Percentiles rank a stretch among this genome's conserved stretches.
Conservation (phyloP, 2,888 invertebrate species). For the Lordiphosa andalusiaca region DNA sequence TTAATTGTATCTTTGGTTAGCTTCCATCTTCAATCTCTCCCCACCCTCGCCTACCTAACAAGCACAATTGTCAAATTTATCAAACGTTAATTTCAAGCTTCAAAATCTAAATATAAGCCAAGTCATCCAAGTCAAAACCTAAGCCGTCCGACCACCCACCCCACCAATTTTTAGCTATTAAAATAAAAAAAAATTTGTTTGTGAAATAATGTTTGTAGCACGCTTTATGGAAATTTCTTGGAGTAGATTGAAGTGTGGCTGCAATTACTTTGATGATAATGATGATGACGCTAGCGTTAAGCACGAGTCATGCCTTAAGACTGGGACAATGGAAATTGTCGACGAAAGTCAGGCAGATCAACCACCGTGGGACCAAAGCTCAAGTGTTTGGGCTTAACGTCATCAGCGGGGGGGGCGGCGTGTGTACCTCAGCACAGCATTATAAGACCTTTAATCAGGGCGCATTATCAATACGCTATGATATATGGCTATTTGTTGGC, state of each 20-base stretch:
- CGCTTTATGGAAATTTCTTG: conserved; percentile 47
- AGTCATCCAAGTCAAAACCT: conserved; percentile 14
- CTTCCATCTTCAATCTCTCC: no score
- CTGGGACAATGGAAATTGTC: conserved; percentile 32
- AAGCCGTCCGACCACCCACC: no score
- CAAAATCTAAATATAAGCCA: conserved; percentile 29
- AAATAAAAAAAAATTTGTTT: conserved; percentile 30
- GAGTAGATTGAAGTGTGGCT: conserved; percentile 33
- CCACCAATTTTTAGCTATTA: not conserved
- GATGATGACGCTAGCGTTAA: conserved; percentile 41
- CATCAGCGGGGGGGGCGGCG: conserved; percentile 34
- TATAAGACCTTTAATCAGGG: conserved; percentile 52
- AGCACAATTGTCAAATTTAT: conserved; percentile 4
- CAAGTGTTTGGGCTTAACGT: conserved; percentile 27
- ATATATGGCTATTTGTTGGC: conserved; percentile 55
- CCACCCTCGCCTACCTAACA: no score
- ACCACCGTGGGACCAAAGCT: conserved; percentile 35
- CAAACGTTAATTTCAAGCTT: conserved; percentile 5
- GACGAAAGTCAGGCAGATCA: conserved; percentile 58
- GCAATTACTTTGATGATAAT: conserved; percentile 65
- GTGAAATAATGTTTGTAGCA: conserved; percentile 56
- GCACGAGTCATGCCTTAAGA: conserved; percentile 30
- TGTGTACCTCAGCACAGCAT: conserved; percentile 8
- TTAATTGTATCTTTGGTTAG: no score
- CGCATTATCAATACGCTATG: conserved; percentile 56